Percentiles rank a stretch among this genome's conserved stretches.
Conservation (phyloP, 2,888 invertebrate species). For the Steromphala cineraria region DNA sequence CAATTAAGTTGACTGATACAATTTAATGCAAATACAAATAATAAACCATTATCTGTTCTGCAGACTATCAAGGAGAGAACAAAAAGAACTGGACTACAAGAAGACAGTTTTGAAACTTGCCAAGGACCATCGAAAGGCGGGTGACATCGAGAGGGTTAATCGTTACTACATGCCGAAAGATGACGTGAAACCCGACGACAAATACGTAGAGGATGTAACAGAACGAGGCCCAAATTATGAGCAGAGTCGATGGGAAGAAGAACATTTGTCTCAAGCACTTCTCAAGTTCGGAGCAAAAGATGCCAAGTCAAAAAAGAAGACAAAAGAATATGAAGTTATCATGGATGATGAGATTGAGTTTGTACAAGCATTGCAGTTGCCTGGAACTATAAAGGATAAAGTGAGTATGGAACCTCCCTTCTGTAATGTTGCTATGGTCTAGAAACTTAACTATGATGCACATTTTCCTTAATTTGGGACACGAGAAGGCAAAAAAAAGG, state of each 20-base stretch:
- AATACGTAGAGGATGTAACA: constrained; percentile 81
- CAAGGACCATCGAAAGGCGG: constrained; percentile 95
- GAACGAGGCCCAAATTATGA: constrained; percentile 82
- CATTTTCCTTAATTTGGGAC: too few species aligned
- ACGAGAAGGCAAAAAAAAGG: too few species aligned
- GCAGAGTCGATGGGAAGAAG: constrained; percentile 96
- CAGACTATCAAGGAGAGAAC: constrained; percentile 91
- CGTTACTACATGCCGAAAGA: constrained; percentile 95
- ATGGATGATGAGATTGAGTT: constrained; percentile 98
- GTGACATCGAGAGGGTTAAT: constrained; percentile 93
- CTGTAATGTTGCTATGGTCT: too few species aligned
- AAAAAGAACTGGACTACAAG: constrained; percentile 89
- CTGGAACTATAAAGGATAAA: constrained; percentile 75
- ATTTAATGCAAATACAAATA: too few species aligned
- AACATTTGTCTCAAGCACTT: constrained; percentile 93
- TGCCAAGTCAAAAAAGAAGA: constrained; percentile 77
- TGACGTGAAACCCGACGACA: constrained; percentile 71
- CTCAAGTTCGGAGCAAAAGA: constrained; percentile 96
- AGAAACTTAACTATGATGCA: too few species aligned
- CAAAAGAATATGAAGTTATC: constrained; percentile 90
- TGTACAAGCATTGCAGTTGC: constrained; percentile 83
- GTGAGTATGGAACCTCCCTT: constrained; percentile 34
- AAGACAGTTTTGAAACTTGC: constrained; percentile 92
- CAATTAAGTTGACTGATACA: too few species aligned
- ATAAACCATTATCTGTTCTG: neutral